A percentile compares a stretch with the other conserved stretches of the same genome.
Evolutionary conservation across 2,113 vertebrate species (phyloP).

Genomic region (Coturnix japonica): DNA sequence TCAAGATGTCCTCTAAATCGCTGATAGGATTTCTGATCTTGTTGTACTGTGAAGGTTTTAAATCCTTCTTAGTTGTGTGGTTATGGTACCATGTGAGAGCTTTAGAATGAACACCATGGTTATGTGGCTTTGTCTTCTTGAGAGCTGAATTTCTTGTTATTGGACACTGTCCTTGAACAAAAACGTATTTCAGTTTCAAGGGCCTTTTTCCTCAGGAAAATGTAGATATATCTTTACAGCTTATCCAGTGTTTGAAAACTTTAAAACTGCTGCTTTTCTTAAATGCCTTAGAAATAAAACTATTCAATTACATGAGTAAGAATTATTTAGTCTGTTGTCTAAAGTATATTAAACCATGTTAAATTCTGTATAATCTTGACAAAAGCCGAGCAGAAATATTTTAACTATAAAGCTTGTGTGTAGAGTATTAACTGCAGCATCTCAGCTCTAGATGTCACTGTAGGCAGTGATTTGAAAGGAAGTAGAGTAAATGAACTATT

Average conservation of each 20-base stretch:
- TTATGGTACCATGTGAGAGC: background rate
- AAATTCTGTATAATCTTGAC: background rate
- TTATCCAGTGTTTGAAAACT: background rate
- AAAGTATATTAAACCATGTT: background rate
- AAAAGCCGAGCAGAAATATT: background rate
- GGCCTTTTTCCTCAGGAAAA: background rate
- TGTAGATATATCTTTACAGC: background rate
- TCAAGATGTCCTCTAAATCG: background rate
- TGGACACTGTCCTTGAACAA: background rate
- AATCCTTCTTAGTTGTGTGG: background rate
- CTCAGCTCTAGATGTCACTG: conserved; percentile 63
- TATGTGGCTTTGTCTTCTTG: background rate
- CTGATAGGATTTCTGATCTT: background rate
- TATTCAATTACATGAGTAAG: background rate
- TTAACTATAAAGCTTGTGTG: background rate
- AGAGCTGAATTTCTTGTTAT: background rate
- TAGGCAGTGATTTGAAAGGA: conserved; percentile 20
- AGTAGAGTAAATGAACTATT: background rate
- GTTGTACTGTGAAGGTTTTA: background rate
- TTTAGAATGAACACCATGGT: background rate
- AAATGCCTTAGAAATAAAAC: background rate
- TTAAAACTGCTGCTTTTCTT: background rate
- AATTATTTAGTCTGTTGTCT: background rate
- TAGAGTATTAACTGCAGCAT: background rate
- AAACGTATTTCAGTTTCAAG: background rate